Evolutionary conservation across 2,888 invertebrate genomes (phyloP), one percentile per base, ranked within the genome.

Genomic region (Nomada fucata): DNA sequence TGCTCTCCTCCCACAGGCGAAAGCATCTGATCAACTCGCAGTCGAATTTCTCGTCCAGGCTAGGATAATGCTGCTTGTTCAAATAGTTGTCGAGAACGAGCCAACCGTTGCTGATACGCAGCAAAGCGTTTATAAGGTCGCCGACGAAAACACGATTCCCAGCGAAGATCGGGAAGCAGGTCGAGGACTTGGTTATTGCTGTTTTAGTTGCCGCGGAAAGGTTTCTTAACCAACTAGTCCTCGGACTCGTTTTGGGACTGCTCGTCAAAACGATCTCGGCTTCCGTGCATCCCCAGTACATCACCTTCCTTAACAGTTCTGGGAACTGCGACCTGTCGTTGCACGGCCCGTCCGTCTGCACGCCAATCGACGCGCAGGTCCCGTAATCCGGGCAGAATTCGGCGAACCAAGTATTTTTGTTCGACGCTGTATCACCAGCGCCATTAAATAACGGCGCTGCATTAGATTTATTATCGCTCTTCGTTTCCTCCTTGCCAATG

Each of bases 21-120:
- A 93, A 93, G 36, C 85, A 87, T 2, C 75, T 79, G 13, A 87
- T 76, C 59, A 93, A 77, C 23, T 91, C 89, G 3, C 70, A 69
- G 55, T 92, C 91, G 53, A 88, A 87, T 64, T 92, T 93, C 5
- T 90, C 89, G 11, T 82, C 76, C 0, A 93, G 73, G 72, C 84
- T 90, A 0, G 92, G 90, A 73, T 91, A 90, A 13, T 92, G 91
- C 29, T 92, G 92, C 70, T 93, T 93, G 85, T 93, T 93, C 2
- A 93, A 65, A 67, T 93, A 93, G 74, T 93, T 93, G 57, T 93
- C 93, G 11, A 93, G 88, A 18, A 92, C 86, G 2, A 93, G 89
- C 93, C 93, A 93, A 3, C 92, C 93, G 65, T 93, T 93, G 75
- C 91, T 91, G 64, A 93, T 90, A 36, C 93, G 89, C 11, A 93